Conservation (phyloP, 2,797 vertebrate species). For the Moxostoma hubbsi region DNA sequence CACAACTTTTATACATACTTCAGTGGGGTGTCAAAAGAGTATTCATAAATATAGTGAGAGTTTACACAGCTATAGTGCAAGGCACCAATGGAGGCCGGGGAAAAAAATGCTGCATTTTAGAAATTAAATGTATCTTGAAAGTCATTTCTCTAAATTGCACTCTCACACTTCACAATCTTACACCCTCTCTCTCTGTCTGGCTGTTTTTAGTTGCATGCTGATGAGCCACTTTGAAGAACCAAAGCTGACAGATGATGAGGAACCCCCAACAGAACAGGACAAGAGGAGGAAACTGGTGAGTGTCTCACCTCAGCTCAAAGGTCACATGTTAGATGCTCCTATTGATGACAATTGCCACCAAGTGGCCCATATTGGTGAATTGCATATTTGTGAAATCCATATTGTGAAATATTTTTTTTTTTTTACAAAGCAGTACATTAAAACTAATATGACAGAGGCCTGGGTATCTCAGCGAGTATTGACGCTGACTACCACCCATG, state of each 20-base stretch:
- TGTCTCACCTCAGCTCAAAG: slow-evolving; percentile 39
- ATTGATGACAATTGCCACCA: not conserved
- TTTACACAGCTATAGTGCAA: slow-evolving; percentile 11
- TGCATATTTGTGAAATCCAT: too few species aligned
- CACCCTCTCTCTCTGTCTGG: slow-evolving; percentile 57
- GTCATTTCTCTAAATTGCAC: slow-evolving; percentile 30
- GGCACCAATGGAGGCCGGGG: not conserved
- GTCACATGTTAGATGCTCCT: not conserved
- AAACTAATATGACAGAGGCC: not conserved
- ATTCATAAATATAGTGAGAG: slow-evolving; percentile 38
- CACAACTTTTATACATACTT: slow-evolving; percentile 28
- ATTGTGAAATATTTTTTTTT: not conserved
- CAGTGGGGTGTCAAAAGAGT: slow-evolving; percentile 25
- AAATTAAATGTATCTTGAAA: slow-evolving; percentile 38
- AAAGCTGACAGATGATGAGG: slow-evolving; percentile 88
- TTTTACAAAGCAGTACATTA: not conserved
- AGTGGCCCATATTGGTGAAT: not conserved
- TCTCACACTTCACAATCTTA: not conserved
- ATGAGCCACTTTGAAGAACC: slow-evolving; percentile 92
- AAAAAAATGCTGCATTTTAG: not conserved
- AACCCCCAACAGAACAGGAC: slow-evolving; percentile 96
- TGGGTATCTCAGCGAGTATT: too few species aligned
- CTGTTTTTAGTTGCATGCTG: slow-evolving; percentile 90
- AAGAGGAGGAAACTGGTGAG: slow-evolving; percentile 94
- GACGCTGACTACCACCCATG: too few species aligned